These are phyloP conservation scores for Elanoides forficatus DNA, from an alignment of 2,113 vertebrate genomes.

Conservation along the genomic window DNA sequence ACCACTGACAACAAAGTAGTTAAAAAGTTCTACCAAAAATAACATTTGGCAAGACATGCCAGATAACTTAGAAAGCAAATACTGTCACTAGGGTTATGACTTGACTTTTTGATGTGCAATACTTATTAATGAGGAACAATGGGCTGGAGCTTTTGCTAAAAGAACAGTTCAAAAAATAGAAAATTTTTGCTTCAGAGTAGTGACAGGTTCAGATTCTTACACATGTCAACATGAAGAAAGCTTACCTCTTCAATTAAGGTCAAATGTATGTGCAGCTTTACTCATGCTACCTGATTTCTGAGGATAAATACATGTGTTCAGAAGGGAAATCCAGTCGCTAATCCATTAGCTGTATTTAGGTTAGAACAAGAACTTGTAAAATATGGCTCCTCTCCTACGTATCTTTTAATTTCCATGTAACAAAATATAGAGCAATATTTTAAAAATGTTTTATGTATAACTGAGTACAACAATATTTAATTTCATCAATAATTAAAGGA, in stretches of 20 bases:
- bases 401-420: not conserved
- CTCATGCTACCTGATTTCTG: not conserved
- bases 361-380: not conserved
- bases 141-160: not conserved
- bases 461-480: not conserved
- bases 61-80: not conserved
- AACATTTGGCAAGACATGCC: not conserved
- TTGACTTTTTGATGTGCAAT: not conserved
- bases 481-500: not conserved
- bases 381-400: accelerated
- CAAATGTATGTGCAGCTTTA: not conserved
- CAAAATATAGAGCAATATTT: not conserved
- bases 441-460: not conserved
- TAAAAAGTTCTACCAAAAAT: not conserved
- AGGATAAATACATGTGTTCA: not conserved
- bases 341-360: not conserved
- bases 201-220: not conserved
- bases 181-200: not conserved
- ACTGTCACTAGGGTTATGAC: not conserved
- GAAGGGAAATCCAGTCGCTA: not conserved
- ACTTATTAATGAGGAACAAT: not conserved
- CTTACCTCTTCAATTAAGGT: not conserved
- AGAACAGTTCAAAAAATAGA: not conserved
- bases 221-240: not conserved
- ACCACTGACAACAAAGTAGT: not conserved